These are phyloP conservation scores for Zaprionus camerounensis DNA, from an alignment of 1,140 invertebrate genomes.

Conservation along the genomic window DNA sequence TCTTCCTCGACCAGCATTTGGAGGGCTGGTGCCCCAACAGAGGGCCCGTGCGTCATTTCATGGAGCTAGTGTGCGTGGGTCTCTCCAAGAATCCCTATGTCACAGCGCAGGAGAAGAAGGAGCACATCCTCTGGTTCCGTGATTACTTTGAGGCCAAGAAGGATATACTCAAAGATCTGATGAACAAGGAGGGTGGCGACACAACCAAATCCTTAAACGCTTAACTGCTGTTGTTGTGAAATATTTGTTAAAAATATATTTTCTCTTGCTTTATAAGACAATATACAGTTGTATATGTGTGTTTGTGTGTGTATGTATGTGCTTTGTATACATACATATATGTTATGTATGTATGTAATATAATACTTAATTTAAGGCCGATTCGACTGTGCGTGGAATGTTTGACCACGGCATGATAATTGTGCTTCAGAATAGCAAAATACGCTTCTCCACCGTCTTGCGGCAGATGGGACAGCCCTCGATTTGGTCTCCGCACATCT, in stretches of 20 bases:
- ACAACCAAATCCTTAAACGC: constrained; percentile 53
- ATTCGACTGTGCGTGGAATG: constrained; percentile 68
- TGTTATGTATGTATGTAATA: constrained; percentile 29
- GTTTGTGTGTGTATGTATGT: constrained; percentile 49
- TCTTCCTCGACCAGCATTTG: constrained; percentile 95
- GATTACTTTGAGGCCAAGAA: constrained; percentile 95
- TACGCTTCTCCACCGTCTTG: constrained; percentile 97
- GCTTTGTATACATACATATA: constrained; percentile 31
- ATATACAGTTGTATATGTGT: constrained; percentile 34
- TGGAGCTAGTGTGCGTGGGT: constrained; percentile 97
- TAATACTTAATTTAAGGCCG: constrained; percentile 61
- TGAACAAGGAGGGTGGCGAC: constrained; percentile 48
- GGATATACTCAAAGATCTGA: constrained; percentile 86
- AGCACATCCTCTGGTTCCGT: constrained; percentile 96
- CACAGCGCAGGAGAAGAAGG: constrained; percentile 93
- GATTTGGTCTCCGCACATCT: constrained; percentile 99
- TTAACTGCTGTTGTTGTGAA: constrained; percentile 47
- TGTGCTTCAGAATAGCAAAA: constrained; percentile 91
- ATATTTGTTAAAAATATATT: constrained; percentile 75
- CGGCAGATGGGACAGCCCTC: constrained; percentile 98
- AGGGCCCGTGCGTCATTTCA: constrained; percentile 97
- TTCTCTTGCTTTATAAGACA: constrained; percentile 64
- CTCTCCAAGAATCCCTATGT: constrained; percentile 97
- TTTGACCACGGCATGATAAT: constrained; percentile 26
- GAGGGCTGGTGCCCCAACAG: constrained; percentile 94